These are phyloP conservation scores for Julus scanicus DNA, from an alignment of 2,888 invertebrate species.

Conservation along the genomic window DNA sequence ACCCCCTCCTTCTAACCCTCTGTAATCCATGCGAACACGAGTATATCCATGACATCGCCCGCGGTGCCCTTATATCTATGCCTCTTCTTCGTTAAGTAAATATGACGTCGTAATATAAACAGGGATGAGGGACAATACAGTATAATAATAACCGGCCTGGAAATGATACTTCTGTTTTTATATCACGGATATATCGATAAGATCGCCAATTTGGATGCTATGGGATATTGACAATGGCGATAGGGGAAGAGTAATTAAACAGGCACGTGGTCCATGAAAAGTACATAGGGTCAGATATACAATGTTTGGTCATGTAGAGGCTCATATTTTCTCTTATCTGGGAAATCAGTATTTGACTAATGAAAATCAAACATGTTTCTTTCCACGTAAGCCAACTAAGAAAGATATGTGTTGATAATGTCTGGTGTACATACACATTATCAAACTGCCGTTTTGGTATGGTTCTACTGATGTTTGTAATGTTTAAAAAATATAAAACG, in stretches of 20 bases:
- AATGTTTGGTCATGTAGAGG: background rate
- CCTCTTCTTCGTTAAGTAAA: background rate
- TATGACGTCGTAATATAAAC: background rate
- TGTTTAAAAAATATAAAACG: no score
- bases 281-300: background rate
- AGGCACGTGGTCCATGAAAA: background rate
- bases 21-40: background rate
- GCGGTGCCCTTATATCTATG: background rate
- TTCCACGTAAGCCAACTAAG: no score
- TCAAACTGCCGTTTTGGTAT: no score
- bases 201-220: background rate
- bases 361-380: no score
- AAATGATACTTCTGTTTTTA: background rate
- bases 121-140: background rate
- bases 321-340: no score
- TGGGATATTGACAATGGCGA: background rate
- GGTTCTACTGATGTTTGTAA: no score
- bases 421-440: no score
- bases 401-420: no score
- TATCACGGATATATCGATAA: background rate
- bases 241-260: constrained; percentile 22
- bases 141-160: background rate
- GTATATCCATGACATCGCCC: background rate
- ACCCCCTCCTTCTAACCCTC: background rate
- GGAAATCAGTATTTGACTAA: no score